Evolutionary conservation across 2,113 vertebrate species (phyloP).

Genomic region (Phaethornis superciliosus): DNA sequence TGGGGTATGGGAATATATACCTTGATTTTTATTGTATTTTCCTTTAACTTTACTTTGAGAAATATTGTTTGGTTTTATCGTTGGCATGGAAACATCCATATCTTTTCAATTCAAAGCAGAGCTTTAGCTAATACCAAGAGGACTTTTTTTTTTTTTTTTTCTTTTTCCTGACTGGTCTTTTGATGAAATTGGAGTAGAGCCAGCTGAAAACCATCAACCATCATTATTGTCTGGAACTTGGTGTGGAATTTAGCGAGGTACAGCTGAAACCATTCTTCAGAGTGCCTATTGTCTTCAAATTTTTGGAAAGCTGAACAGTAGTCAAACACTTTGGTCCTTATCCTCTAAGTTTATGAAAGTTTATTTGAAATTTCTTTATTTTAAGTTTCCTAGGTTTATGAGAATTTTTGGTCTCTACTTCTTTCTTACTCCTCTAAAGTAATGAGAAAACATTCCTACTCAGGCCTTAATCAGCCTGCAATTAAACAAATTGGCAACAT

Average conservation of each 20-base stretch:
- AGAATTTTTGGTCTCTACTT: not conserved
- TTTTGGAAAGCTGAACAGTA: not conserved
- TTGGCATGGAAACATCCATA: not conserved
- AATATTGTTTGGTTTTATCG: not conserved
- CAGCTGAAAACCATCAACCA: not conserved
- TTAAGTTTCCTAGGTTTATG: not conserved
- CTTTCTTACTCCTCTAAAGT: not conserved
- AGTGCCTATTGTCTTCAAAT: not conserved
- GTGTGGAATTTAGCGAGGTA: not conserved
- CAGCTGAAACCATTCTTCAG: not conserved
- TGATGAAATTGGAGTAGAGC: not conserved
- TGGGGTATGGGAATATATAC: not conserved
- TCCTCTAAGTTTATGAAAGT: not conserved
- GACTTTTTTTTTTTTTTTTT: no score
- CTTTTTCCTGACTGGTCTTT: not conserved
- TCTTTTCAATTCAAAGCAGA: not conserved
- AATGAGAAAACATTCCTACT: not conserved
- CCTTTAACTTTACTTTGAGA: not conserved
- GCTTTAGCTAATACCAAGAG: not conserved
- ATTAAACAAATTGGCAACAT: slow-evolving; percentile 20
- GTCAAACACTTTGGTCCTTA: not conserved
- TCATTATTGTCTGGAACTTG: not conserved
- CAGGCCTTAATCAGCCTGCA: not conserved
- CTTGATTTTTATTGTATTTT: not conserved
- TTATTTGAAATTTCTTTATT: no score